A percentile compares a stretch with the other conserved stretches of the same genome.
Evolutionary conservation across 2,888 invertebrate genomes (phyloP).

Genomic region (Hypolimnas misippus): DNA sequence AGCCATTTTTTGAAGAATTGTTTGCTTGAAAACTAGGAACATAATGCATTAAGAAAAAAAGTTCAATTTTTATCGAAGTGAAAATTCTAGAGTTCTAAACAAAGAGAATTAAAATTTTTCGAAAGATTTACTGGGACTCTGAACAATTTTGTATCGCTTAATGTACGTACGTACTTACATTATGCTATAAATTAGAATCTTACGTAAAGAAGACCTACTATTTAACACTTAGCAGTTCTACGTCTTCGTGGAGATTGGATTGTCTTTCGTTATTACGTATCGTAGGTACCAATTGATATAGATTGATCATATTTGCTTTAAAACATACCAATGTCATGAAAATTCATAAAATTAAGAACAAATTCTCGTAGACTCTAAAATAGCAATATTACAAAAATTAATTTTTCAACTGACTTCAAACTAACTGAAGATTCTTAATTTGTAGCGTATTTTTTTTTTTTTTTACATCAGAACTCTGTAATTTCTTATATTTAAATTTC

Average conservation of each 20-base stretch:
- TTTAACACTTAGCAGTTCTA: constrained; percentile 27
- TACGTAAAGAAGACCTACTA: constrained; percentile 31
- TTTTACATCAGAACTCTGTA: too few species aligned
- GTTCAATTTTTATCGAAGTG: too few species aligned
- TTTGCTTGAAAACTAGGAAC: too few species aligned
- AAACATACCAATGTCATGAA: background rate
- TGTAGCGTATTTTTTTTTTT: too few species aligned
- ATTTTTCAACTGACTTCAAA: background rate
- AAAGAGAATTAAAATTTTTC: background rate
- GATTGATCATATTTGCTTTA: background rate
- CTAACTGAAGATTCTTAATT: too few species aligned
- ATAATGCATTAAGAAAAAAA: too few species aligned
- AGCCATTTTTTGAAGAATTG: too few species aligned
- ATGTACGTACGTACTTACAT: constrained; percentile 4
- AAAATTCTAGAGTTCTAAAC: too few species aligned
- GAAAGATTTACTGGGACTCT: background rate
- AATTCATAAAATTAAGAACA: too few species aligned
- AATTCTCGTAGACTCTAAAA: too few species aligned
- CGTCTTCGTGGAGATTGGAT: constrained; percentile 20
- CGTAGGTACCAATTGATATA: background rate
- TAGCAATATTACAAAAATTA: too few species aligned
- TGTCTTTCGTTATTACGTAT: background rate
- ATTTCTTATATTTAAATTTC: too few species aligned
- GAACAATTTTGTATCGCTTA: constrained; percentile 9
- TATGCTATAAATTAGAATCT: constrained; percentile 24